Base-by-base conservation (phyloP, 2,888 invertebrate genomes). In the Maniola hyperantus region DNA sequence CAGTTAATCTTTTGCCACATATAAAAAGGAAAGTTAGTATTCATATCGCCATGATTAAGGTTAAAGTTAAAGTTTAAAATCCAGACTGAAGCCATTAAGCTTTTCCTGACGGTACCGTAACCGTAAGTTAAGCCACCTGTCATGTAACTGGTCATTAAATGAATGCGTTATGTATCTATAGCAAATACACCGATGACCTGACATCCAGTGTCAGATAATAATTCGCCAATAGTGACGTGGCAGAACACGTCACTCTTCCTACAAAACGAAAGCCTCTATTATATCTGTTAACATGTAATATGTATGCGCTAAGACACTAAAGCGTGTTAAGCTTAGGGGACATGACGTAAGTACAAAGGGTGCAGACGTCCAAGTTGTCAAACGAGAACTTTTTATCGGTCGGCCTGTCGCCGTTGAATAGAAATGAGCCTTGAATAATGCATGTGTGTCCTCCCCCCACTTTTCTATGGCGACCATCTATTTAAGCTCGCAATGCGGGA, bases 361-460 rank as follows among this genome's bases (percentile, higher is more conserved):
- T 91, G 89, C 87, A 88, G 83, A 88, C 89, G 90, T 88, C 84
- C 84, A 81, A 88, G 84, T 90, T 90, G 92, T 91, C 92, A 89
- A 89, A 89, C 90, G 87, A 89, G 88, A 91, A 91, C 83, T 92
- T 92, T 91, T 91, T 92, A 92, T 91, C 91, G 85, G 84, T 79
- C 86, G 83, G 86, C 84, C 83, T 88, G 91, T 88, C 88, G 91
- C 75, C 88, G 89, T 88, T 88, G 91, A 90, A 91, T 91, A 90
- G 90, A 86, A 91, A 91, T 91, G 90, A 90, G 89, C 77, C 79
- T 84, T 92, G 91, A 91, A 92, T 91, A 90, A 92, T 91, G 89
- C 89, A 92, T 90, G 82, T 76, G 78, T 77, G 79, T 76, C 76
- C 73, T 79, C 76, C 81, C 79, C 79, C 79, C 76, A 63, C 63